Evolutionary conservation across 2,113 vertebrate genomes (phyloP), one percentile per base, ranked within the genome.

Genomic region (Takifugu bimaculatus): DNA sequence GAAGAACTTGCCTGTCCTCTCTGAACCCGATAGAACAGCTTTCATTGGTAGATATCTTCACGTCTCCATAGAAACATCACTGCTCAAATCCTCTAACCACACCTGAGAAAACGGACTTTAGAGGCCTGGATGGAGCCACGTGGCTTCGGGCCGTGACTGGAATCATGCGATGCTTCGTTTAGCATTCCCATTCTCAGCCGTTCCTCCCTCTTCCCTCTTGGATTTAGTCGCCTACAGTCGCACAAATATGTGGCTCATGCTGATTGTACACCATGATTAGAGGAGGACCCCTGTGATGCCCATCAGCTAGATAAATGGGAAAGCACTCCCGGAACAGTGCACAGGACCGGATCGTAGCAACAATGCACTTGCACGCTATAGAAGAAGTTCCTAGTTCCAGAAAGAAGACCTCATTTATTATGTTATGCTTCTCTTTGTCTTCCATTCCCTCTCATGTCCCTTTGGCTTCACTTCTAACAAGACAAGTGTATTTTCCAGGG

Each of bases 221-320:
- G 12, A 44, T 11, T 55, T 43, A 44, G 13, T 47, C n/a, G 13
- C 10, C 12, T 59, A n/a, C 26, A 64, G 6, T 45, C 29, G 39
- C 32, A 68, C 26, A 35, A 10, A 44, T 29, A 58, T 20, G 20
- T 20, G 20, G 20, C 45, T 47, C 4, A 26, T 20, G 39, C 28
- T 39, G 63, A 49, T 50, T 9, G 7, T 43, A 14, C n/a, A 49
- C 27, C n/a, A 43, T 0, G 13, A 60, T 68, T 1, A 57, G 47
- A 58, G 60, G 51, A 44, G 42, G 52, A 61, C 63, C 55, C 70
- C 59, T 65, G 52, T 50, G 53, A 59, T 72, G 65, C 47, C 53
- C 73, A 70, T 81, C 80, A 82, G 64, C 29, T 57, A 82, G 63
- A 83, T 83, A 52, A 78, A 80, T 43, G 49, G 20, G 66, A 53